Conservation (phyloP, 2,888 invertebrate genomes). For the Rhingia rostrata region DNA sequence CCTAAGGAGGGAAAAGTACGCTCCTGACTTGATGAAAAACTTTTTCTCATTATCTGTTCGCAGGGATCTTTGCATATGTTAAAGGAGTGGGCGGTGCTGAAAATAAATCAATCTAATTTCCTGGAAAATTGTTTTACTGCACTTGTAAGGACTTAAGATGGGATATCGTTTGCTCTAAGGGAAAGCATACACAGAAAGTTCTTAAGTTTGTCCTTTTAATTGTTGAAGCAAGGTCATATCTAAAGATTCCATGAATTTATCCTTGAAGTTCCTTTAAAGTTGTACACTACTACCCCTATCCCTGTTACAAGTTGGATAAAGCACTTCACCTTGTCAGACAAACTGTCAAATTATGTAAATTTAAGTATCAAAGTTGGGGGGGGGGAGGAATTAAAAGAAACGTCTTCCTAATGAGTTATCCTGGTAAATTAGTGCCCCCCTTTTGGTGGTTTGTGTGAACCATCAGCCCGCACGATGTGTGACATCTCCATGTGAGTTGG, state of each 20-base stretch:
- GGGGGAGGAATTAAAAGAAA: slow-evolving; percentile 44
- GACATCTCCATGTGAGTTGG: neutral
- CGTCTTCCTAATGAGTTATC: slow-evolving; percentile 52
- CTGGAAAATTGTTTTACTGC: slow-evolving; percentile 46
- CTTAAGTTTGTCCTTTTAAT: too few relatives aligned
- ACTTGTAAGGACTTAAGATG: neutral
- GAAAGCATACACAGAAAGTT: too few relatives aligned
- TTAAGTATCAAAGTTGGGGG: slow-evolving; percentile 55
- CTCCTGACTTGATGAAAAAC: slow-evolving; percentile 35
- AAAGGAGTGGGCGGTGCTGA: neutral
- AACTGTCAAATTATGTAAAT: slow-evolving; percentile 44
- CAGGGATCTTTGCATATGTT: slow-evolving; percentile 41
- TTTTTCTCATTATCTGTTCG: slow-evolving; percentile 60
- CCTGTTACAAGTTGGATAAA: too few relatives aligned
- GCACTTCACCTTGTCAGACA: too few relatives aligned
- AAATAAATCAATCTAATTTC: slow-evolving; percentile 59
- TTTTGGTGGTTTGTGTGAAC: slow-evolving; percentile 33
- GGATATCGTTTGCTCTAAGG: too few relatives aligned
- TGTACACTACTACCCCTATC: too few relatives aligned
- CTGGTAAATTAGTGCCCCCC: slow-evolving; percentile 9
- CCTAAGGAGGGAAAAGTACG: slow-evolving; percentile 10
- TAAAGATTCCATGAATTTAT: too few relatives aligned
- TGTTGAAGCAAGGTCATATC: too few relatives aligned
- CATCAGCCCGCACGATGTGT: neutral
- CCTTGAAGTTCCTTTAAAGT: too few relatives aligned